A percentile compares a stretch with the other conserved stretches of the same genome.
Conservation (phyloP, 2,888 invertebrate genomes). For the Rosalia funebris region DNA sequence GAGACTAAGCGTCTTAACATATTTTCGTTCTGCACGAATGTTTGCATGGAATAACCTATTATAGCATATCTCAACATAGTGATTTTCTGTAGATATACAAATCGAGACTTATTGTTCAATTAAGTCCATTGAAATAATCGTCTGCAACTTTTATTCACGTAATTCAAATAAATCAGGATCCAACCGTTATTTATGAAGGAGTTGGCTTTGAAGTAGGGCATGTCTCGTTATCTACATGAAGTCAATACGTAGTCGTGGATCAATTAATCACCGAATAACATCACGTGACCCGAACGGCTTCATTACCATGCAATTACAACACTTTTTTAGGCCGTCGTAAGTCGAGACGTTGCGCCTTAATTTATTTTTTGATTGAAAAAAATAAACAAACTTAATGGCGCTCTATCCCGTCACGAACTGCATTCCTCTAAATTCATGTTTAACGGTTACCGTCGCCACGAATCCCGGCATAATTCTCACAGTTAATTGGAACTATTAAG, state of each 20-base stretch:
- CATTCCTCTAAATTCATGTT: slow-evolving; percentile 1
- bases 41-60: too few relatives aligned
- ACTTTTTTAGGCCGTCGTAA: slow-evolving; percentile 8
- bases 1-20: too few relatives aligned
- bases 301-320: slow-evolving; percentile 10
- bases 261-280: neutral
- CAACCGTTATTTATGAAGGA: neutral
- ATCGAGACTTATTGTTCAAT: too few relatives aligned
- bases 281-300: slow-evolving; percentile 5
- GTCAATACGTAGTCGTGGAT: neutral
- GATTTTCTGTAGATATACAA: too few relatives aligned
- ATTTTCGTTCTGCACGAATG: too few relatives aligned
- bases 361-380: slow-evolving; percentile 16
- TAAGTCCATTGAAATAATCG: too few relatives aligned
- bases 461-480: too few relatives aligned
- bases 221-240: slow-evolving; percentile 1
- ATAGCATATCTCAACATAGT: too few relatives aligned
- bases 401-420: neutral
- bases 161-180: too few relatives aligned
- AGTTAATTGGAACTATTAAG: too few relatives aligned
- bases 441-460: too few relatives aligned
- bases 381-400: slow-evolving; percentile 18
- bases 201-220: neutral
- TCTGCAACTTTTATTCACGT: too few relatives aligned
- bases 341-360: slow-evolving; percentile 11